Evolutionary conservation across 1,140 invertebrate species (phyloP).

Genomic region (Papilio dardanus): DNA sequence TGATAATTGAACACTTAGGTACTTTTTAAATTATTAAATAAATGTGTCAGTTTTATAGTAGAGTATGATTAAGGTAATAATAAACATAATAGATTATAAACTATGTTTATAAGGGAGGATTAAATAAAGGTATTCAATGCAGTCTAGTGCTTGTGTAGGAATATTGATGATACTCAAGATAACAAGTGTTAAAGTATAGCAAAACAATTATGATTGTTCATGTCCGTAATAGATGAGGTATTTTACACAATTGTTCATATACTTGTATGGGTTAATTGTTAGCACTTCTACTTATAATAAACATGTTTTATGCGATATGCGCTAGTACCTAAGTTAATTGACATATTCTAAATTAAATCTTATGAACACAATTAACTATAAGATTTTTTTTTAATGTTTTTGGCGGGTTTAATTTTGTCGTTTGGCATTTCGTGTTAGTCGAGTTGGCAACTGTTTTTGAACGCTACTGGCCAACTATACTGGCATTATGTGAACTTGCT

Average conservation of each 20-base stretch:
- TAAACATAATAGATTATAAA: no score
- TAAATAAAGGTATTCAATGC: neutral
- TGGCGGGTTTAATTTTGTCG: no score
- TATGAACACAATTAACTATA: no score
- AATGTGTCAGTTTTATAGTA: no score
- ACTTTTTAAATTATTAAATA: no score
- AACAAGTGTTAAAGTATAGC: neutral
- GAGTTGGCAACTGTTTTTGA: no score
- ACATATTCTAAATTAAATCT: no score
- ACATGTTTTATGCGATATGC: neutral
- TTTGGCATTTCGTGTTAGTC: no score
- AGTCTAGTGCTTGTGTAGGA: neutral
- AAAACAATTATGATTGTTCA: neutral
- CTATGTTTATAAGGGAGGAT: no score
- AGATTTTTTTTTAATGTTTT: no score
- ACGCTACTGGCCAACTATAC: no score
- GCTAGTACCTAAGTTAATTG: neutral
- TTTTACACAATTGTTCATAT: neutral
- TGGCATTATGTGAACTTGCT: neutral
- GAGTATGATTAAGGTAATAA: no score
- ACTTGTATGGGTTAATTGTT: neutral
- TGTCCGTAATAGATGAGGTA: neutral
- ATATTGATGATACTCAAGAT: neutral
- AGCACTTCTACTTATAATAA: neutral
- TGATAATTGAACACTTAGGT: neutral